These are phyloP conservation scores for Hirtodrosophila trivittata DNA, from an alignment of 2,888 invertebrate species.

Conservation along the genomic window DNA sequence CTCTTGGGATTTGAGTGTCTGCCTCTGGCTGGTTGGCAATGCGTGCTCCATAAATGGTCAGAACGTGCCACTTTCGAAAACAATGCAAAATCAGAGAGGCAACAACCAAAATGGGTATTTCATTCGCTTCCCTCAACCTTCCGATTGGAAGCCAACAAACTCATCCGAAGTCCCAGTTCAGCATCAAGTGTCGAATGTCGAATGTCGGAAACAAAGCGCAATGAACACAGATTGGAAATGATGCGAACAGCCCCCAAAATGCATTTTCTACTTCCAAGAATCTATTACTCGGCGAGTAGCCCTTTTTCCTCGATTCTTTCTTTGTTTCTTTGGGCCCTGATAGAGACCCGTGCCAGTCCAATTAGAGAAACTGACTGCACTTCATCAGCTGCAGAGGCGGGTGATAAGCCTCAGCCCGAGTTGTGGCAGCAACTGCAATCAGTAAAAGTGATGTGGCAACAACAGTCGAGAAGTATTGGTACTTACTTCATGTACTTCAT, in stretches of 20 bases:
- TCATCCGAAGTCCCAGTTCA: constrained; percentile 3
- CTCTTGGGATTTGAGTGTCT: constrained; percentile 14
- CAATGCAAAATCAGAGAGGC: constrained; percentile 57
- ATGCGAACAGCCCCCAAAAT: constrained; percentile 33
- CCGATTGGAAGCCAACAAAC: constrained; percentile 21
- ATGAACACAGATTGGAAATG: constrained; percentile 45
- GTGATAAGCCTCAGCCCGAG: constrained; percentile 47
- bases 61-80: constrained; percentile 69
- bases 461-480: constrained; percentile 4
- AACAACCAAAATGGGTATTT: constrained; percentile 26
- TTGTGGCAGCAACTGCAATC: constrained; percentile 34
- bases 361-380: constrained; percentile 49
- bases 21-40: constrained; percentile 26
- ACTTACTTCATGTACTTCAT: constrained; percentile 22
- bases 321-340: constrained; percentile 17
- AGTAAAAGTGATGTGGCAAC: constrained; percentile 52
- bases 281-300: constrained; percentile 46
- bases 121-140: constrained; percentile 1
- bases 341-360: constrained; percentile 33
- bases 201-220: constrained; percentile 27
- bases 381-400: constrained; percentile 37
- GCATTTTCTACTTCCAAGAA: constrained; percentile 46
- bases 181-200: constrained; percentile 24
- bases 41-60: constrained; percentile 65
- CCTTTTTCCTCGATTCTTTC: too few species aligned